A percentile compares a stretch with the other conserved stretches of the same genome.
These are phyloP conservation scores for Dynastes grantii DNA, from an alignment of 2,888 invertebrate genomes.

Conservation along the genomic window DNA sequence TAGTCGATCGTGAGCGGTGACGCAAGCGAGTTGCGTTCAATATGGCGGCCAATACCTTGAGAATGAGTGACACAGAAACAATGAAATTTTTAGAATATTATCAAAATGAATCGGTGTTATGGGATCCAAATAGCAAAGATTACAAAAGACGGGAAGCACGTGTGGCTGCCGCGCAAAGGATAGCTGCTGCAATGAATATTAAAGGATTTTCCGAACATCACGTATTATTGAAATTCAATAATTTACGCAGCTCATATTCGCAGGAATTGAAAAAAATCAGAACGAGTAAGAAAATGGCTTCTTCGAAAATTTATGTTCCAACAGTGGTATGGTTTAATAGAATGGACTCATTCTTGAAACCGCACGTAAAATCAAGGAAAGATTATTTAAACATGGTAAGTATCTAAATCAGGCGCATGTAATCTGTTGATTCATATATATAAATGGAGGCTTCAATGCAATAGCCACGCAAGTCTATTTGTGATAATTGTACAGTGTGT, in stretches of 20 bases:
- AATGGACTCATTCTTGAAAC: constrained; percentile 52
- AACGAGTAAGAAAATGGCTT: constrained; percentile 37
- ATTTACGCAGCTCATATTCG: constrained; percentile 50
- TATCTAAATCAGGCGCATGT: background rate
- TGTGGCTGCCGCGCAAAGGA: background rate
- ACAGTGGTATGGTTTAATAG: constrained; percentile 46
- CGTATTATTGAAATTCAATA: constrained; percentile 52
- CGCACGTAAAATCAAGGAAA: constrained; percentile 43
- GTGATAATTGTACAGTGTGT: too few relatives aligned
- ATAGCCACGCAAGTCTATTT: too few relatives aligned
- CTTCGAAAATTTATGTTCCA: constrained; percentile 44
- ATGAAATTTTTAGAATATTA: constrained; percentile 65
- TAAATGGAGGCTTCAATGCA: too few relatives aligned
- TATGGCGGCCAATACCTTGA: constrained; percentile 46
- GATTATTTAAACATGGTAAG: constrained; percentile 47
- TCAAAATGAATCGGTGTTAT: constrained; percentile 64
- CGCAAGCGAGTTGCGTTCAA: background rate
- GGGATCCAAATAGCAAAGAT: constrained; percentile 62
- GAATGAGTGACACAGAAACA: constrained; percentile 51
- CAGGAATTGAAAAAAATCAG: constrained; percentile 51
- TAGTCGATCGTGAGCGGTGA: constrained; percentile 7
- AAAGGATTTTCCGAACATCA: constrained; percentile 44
- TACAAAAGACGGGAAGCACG: constrained; percentile 62
- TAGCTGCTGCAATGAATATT: constrained; percentile 45
- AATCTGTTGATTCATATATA: too few relatives aligned